These are phyloP conservation scores for Macroramphosus scolopax DNA, from an alignment of 2,797 vertebrate species.

Conservation along the genomic window DNA sequence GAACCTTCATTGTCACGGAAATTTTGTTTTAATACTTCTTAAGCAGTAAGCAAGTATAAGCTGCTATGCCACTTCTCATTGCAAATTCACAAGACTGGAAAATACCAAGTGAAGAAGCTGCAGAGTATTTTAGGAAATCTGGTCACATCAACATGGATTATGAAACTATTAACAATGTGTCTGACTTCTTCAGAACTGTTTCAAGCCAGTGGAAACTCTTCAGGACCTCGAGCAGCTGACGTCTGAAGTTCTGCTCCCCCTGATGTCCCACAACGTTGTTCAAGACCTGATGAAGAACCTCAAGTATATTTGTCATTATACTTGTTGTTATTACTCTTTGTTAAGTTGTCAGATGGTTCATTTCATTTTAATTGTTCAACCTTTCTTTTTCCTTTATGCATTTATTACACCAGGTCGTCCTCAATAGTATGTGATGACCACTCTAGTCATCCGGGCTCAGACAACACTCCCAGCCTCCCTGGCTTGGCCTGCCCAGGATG, in stretches of 20 bases:
- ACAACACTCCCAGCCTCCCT: conserved; percentile 80
- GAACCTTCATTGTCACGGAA: too few species aligned
- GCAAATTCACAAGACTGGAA: too few species aligned
- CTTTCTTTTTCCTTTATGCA: neutral
- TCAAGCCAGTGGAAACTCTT: conserved; percentile 86
- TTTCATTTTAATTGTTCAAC: neutral
- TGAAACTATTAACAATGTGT: neutral
- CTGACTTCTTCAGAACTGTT: conserved; percentile 71
- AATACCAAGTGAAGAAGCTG: neutral
- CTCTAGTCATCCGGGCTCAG: conserved; percentile 64
- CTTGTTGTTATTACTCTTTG: too few species aligned
- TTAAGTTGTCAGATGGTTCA: too few species aligned
- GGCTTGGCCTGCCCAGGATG: conserved; percentile 80
- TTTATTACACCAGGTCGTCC: conserved; percentile 73
- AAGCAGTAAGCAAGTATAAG: too few species aligned
- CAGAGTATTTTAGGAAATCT: neutral
- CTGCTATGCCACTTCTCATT: too few species aligned
- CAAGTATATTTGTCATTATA: conserved; percentile 73
- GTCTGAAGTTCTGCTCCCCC: conserved; percentile 80
- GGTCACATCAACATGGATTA: neutral
- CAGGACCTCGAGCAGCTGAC: conserved; percentile 86
- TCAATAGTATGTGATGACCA: conserved; percentile 85
- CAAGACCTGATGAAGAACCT: conserved; percentile 80
- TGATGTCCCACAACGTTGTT: conserved; percentile 80
- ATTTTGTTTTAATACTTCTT: too few species aligned